Evolutionary conservation across 2,113 vertebrate genomes (phyloP).

Genomic region (Limnothrissa miodon): DNA sequence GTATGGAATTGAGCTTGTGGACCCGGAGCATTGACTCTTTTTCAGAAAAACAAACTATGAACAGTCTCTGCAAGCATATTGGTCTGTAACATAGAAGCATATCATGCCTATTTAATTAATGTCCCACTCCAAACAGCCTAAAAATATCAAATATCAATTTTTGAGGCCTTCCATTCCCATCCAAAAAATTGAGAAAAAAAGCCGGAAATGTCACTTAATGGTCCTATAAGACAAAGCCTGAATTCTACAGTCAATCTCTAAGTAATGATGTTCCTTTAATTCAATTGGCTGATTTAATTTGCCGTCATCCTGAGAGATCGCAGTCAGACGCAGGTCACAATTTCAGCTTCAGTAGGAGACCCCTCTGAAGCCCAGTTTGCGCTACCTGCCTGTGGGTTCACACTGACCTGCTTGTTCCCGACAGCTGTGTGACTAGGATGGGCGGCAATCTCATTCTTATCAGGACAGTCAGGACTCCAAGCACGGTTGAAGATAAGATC

Average conservation of each 20-base stretch:
- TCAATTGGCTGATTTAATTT: constrained; percentile 65
- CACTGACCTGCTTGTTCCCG: background rate
- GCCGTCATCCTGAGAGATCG: constrained; percentile 48
- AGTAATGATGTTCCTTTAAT: constrained; percentile 59
- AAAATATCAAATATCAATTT: constrained; percentile 23
- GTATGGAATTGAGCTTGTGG: background rate
- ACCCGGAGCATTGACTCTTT: background rate
- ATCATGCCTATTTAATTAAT: constrained; percentile 43
- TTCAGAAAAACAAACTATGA: background rate
- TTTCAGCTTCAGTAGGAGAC: background rate
- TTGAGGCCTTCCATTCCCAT: constrained; percentile 22
- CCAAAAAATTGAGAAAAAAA: constrained; percentile 34
- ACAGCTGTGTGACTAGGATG: background rate
- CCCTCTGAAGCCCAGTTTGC: background rate
- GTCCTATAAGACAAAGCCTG: constrained; percentile 52
- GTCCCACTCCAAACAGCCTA: constrained; percentile 15
- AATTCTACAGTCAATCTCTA: constrained; percentile 51
- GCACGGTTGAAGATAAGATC: background rate
- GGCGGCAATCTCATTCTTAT: background rate
- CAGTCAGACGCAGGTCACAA: constrained; percentile 52
- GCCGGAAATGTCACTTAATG: constrained; percentile 41
- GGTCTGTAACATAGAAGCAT: constrained; percentile 9
- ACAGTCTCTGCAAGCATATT: constrained; percentile 9
- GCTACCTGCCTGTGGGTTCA: background rate
- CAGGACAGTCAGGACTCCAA: background rate